phyloP scores from a whole-genome alignment of 2,797 vertebrate genomes.

The Coracias cyanogaster region DNA sequence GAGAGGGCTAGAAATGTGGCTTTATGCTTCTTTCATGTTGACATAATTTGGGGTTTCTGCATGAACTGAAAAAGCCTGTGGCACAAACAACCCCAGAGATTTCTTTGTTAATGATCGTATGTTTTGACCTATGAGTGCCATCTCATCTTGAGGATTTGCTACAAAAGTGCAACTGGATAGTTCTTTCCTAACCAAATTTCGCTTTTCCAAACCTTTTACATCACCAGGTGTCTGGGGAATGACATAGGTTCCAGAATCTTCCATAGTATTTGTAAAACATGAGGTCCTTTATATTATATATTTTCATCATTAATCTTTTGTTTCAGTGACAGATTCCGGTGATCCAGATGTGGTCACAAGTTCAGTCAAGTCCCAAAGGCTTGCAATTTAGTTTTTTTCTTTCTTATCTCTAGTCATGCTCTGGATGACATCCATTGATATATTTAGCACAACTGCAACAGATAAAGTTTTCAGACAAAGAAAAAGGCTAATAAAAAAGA shows the following conservation, averaged over 20 bases:
- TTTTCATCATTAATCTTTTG: constrained; percentile 33
- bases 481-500: background rate
- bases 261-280: background rate
- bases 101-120: background rate
- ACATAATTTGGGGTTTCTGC: background rate
- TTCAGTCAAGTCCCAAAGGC: constrained; percentile 1
- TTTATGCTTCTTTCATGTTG: background rate
- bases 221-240: background rate
- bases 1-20: background rate
- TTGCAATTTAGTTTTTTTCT: background rate
- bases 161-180: background rate
- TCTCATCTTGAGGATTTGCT: background rate
- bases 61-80: background rate
- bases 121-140: background rate
- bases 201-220: background rate
- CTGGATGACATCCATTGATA: constrained; percentile 26
- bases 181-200: background rate
- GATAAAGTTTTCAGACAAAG: background rate
- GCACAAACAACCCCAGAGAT: rapidly evolving
- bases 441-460: constrained; percentile 18
- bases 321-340: background rate
- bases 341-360: background rate
- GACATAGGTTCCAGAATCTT: background rate
- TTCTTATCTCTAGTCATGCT: background rate
- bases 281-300: background rate